Evolutionary conservation across 2,888 invertebrate genomes (phyloP).

Genomic region (Agrotis segetum): DNA sequence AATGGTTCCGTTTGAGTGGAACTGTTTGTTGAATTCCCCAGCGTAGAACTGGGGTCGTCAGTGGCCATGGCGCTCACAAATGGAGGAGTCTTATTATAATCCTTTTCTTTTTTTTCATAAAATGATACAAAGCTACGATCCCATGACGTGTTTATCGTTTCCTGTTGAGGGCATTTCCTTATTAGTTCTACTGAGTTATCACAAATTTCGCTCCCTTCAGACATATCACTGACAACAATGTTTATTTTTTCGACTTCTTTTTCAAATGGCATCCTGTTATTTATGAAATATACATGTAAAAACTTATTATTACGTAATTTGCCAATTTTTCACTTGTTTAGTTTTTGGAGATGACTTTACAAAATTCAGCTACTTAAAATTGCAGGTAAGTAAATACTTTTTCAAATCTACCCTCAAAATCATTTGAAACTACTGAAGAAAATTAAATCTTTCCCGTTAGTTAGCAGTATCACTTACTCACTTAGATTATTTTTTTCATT

Average conservation of each 20-base stretch:
- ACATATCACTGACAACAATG: slow-evolving; percentile 64
- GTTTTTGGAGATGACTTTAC: not conserved
- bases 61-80: slow-evolving; percentile 79
- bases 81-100: slow-evolving; percentile 76
- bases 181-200: slow-evolving; percentile 81
- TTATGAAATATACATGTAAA: slow-evolving; percentile 10
- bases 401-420: slow-evolving; percentile 21
- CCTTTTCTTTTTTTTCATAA: slow-evolving; percentile 72
- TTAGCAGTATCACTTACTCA: no score
- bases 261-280: slow-evolving; percentile 65
- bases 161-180: slow-evolving; percentile 76
- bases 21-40: slow-evolving; percentile 69
- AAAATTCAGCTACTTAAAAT: slow-evolving; percentile 2
- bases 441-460: no score
- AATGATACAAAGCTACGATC: slow-evolving; percentile 75
- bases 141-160: slow-evolving; percentile 81
- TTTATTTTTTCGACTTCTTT: slow-evolving; percentile 53
- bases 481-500: no score
- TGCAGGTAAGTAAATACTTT: not conserved
- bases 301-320: slow-evolving; percentile 19
- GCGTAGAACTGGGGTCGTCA: slow-evolving; percentile 71
- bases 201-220: slow-evolving; percentile 66
- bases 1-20: slow-evolving; percentile 81
- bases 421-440: no score
- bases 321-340: not conserved